Percentiles rank a stretch among this genome's conserved stretches.
These are phyloP conservation scores for Pseudomyrmex flavicornis DNA, from an alignment of 1,140 invertebrate genomes.

Conservation along the genomic window DNA sequence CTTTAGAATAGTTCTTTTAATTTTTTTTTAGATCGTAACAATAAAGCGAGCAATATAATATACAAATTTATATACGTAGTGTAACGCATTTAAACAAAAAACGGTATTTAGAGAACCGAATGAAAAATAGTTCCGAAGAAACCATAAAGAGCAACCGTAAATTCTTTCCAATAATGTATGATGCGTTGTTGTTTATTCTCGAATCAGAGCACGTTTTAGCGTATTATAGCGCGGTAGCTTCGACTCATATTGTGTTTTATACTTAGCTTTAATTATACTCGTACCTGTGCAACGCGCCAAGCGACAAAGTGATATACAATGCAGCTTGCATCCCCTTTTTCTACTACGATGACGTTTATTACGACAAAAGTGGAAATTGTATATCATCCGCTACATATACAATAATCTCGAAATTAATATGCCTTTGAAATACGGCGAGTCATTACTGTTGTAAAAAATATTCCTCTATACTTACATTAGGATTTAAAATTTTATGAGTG, in stretches of 20 bases:
- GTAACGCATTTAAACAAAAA: slow-evolving; percentile 10
- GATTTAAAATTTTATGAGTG: slow-evolving; percentile 32
- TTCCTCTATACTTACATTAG: not conserved
- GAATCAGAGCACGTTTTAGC: not conserved
- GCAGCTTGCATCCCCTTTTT: slow-evolving; percentile 43
- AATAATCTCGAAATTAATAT: slow-evolving; percentile 14
- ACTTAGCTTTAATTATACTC: slow-evolving; percentile 42
- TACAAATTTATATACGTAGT: not conserved
- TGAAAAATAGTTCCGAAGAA: slow-evolving; percentile 8
- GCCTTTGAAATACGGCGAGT: not conserved
- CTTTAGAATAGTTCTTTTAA: not conserved
- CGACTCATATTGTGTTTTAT: not conserved
- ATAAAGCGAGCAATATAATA: slow-evolving; percentile 2
- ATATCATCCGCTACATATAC: not conserved
- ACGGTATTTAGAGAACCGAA: not conserved
- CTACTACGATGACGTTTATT: slow-evolving; percentile 15
- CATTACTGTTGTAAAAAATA: slow-evolving; percentile 10
- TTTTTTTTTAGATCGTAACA: slow-evolving; percentile 18
- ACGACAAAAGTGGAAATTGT: slow-evolving; percentile 9
- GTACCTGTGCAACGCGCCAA: slow-evolving; percentile 38
- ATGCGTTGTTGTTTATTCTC: not conserved
- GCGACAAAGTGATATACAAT: slow-evolving; percentile 32
- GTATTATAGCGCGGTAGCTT: not conserved
- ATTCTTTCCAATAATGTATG: not conserved
- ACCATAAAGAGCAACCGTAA: not conserved